Conservation (phyloP, 1,140 invertebrate genomes). For the Battus philenor region DNA sequence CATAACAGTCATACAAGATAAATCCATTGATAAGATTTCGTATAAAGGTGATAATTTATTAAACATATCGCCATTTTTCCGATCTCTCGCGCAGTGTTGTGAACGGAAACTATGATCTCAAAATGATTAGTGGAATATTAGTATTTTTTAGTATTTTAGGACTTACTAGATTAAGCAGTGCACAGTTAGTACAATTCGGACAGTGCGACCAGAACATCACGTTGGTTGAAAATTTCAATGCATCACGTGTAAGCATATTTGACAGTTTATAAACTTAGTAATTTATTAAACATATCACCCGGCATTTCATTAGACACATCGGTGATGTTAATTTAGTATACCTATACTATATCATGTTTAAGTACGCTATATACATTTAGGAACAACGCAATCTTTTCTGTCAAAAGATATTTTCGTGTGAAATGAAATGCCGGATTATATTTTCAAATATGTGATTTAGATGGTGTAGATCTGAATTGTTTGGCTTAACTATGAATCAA, state of each 20-base stretch:
- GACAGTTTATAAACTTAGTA: too few species aligned
- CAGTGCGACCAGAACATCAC: conserved; percentile 39
- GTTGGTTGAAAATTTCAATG: conserved; percentile 28
- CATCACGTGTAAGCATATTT: conserved; percentile 29
- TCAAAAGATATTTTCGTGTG: too few species aligned
- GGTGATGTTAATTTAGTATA: too few species aligned
- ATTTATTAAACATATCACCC: too few species aligned
- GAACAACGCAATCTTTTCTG: too few species aligned
- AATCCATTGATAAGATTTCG: conserved; percentile 41
- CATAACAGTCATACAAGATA: conserved; percentile 13
- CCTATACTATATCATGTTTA: too few species aligned
- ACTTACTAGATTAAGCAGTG: conserved; percentile 36
- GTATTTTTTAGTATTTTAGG: conserved; percentile 39
- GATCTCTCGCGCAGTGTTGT: conserved; percentile 27
- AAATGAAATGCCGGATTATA: too few species aligned
- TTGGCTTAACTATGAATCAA: too few species aligned
- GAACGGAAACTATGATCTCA: conserved; percentile 40
- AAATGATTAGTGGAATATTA: conserved; percentile 37
- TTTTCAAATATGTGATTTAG: too few species aligned
- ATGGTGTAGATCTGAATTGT: too few species aligned
- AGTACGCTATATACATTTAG: too few species aligned
- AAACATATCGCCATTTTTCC: conserved; percentile 34
- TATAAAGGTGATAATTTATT: conserved; percentile 48
- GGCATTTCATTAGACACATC: too few species aligned
- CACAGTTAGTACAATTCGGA: conserved; percentile 43